Percentiles rank a stretch among this genome's conserved stretches.
Conservation (phyloP, 2,888 invertebrate species). For the Apoda limacodes region DNA sequence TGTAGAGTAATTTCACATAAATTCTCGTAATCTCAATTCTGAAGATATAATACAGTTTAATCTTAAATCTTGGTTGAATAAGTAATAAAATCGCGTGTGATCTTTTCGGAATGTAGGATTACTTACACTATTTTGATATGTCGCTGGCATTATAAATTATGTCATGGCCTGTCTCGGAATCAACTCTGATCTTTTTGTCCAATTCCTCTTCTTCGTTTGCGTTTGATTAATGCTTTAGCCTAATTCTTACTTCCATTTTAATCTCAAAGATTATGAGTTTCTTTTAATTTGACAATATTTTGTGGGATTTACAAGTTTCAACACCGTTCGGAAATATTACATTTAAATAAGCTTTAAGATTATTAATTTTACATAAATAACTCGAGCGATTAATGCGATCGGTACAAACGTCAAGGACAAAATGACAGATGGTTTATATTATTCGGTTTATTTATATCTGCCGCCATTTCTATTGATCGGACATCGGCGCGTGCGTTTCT, state of each 20-base stretch:
- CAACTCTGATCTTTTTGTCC: slow-evolving; percentile 50
- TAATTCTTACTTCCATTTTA: slow-evolving; percentile 36
- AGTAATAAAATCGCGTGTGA: slow-evolving; percentile 35
- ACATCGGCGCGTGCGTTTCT: slow-evolving; percentile 34
- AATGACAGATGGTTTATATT: slow-evolving; percentile 33
- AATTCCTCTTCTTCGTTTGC: slow-evolving; percentile 29
- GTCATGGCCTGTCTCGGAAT: slow-evolving; percentile 59
- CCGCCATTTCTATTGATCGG: slow-evolving; percentile 43
- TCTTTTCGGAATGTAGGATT: slow-evolving; percentile 26
- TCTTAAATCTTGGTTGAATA: slow-evolving; percentile 34
- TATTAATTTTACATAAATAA: too few relatives aligned
- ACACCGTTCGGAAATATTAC: too few relatives aligned
- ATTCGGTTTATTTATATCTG: slow-evolving; percentile 33
- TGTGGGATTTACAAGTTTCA: too few relatives aligned
- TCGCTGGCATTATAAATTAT: slow-evolving; percentile 54
- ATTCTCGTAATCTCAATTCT: too few relatives aligned
- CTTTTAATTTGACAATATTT: too few relatives aligned
- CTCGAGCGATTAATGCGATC: too few relatives aligned
- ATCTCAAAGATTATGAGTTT: slow-evolving; percentile 26
- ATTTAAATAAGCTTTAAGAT: too few relatives aligned
- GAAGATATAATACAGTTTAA: slow-evolving; percentile 26
- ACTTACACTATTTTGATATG: slow-evolving; percentile 57
- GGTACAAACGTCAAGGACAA: slow-evolving; percentile 34
- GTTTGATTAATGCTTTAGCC: slow-evolving; percentile 37
- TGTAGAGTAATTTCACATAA: slow-evolving; percentile 37